Base-by-base conservation (phyloP, 2,113 vertebrate genomes). In the Collichthys lucidus region DNA sequence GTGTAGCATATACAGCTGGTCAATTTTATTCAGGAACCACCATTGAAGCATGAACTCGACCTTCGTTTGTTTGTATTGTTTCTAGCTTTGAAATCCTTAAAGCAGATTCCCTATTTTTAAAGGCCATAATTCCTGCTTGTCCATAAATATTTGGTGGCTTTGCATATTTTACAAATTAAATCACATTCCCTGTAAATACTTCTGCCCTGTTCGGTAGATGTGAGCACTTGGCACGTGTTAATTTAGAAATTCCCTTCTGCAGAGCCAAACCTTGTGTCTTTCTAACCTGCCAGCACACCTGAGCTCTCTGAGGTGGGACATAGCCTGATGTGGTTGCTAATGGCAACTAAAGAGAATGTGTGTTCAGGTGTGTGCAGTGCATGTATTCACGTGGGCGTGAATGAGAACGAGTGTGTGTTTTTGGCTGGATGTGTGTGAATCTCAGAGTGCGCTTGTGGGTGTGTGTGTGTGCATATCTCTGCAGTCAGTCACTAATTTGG, bases 401-500 rank as follows among this genome's bases (percentile, higher is more conserved):
- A 60, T 67, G 44, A 29, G 40, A 71, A 62, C 65, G 10, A 17
- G 47, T 53, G 11, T 64, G 59, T 5, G 2, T 68, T 61, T 75
- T 53, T 70, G 31, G 19, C 44, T 22, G 31, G 59, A 55, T 56
- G 46, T 72, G 74, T 57, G 65, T 66, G 29, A 16, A 40, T 63
- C 11, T 64, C 55, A 40, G 35, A 40, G 35, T 40, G 35, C 35
- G 35, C 35, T 40, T 40, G 35, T 40, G 35, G 24, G 42, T 55
- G 46, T 56, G 53, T 55, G 46, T 56, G 53, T 22, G 20, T 24
- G 8, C 63, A 64, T 65, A 55, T 56, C 26, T 71, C 77, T 61
- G 61, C 75, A 89, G 79, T 82, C 75, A 83, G 49, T 89, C 77
- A 83, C 80, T 92, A 70, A 87, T 90, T 86, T 83, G 75, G 61